Percentiles rank a stretch among this genome's conserved stretches.
Evolutionary conservation across 2,113 vertebrate genomes (phyloP).

Genomic region (Sturnira hondurensis): DNA sequence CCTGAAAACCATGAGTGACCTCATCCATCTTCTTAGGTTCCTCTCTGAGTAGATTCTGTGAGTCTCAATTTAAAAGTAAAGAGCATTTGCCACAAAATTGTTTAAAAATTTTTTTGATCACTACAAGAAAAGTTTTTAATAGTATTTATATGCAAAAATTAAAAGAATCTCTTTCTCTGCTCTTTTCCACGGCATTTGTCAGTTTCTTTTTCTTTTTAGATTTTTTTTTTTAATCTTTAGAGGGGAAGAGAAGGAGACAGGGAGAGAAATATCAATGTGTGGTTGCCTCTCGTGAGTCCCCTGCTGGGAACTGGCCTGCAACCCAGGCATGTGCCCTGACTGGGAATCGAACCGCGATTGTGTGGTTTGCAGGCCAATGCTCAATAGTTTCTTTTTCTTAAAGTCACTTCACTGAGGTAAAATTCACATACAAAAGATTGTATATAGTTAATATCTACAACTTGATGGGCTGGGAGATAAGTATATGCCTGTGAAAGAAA

Average conservation of each 20-base stretch:
- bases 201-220: not conserved
- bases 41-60: not conserved
- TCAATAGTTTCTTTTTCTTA: not conserved
- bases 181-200: not conserved
- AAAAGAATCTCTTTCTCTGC: not conserved
- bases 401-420: not conserved
- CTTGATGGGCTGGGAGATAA: not conserved
- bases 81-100: not conserved
- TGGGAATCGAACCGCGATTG: no score
- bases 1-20: not conserved
- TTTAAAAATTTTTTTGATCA: no score
- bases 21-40: not conserved
- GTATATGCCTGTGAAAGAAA: not conserved
- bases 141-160: not conserved
- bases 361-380: no score
- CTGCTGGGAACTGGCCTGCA: no score
- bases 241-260: no score
- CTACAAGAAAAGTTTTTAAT: not conserved
- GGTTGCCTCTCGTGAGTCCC: no score
- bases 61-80: not conserved
- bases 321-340: no score
- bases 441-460: not conserved
- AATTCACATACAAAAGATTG: not conserved
- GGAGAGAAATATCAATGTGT: no score
- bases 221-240: no score